Base-by-base conservation (phyloP, 2,888 invertebrate species). In the Campoletis raptor region DNA sequence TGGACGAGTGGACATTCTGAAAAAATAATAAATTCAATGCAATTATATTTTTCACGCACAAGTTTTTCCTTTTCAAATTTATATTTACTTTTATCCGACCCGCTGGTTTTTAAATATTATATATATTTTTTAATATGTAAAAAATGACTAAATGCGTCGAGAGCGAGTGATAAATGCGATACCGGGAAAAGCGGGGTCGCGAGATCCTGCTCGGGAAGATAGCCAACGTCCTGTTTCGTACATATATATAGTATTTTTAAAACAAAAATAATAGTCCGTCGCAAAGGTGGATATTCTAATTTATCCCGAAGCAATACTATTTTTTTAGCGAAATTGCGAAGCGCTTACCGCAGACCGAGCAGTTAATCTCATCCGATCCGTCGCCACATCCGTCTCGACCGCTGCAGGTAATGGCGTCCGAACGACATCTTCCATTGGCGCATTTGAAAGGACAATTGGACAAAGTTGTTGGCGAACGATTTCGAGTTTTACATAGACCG, bases 351-450 rank as follows among this genome's bases (percentile, higher is more conserved):
- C 98, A 98, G 88, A 98, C 97, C 88, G 96, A 95, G 94, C 98
- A 98, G 87, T 96, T 96, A 87, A 96, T 96, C 94, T 98, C 98
- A 92, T 98, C 98, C 66, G 97, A 97, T 90, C 97, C 97, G 95
- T 98, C 98, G 9, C 98, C 98, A 92, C 98, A 98, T 30, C 98
- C 98, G 94, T 98, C 98, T 61, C 97, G 96, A 40, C 98, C 98
- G 18, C 98, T 98, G 94, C 98, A 98, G 4, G 98, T 96, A 86
- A 98, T 97, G 0, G 98, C 98, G 83, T 97, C 97, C 73, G 98
- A 98, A 82, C 98, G 96, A 94, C 98, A 98, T 84, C 98, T 95
- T 2, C 98, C 98, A 94, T 98, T 98, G 87, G 96, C 96, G 94
- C 98, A 98, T 52, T 97, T 96, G 93, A 98, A 96, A 57, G 98